Evolutionary conservation across 2,888 invertebrate species (phyloP).

Genomic region (Drosophila longiperda): DNA sequence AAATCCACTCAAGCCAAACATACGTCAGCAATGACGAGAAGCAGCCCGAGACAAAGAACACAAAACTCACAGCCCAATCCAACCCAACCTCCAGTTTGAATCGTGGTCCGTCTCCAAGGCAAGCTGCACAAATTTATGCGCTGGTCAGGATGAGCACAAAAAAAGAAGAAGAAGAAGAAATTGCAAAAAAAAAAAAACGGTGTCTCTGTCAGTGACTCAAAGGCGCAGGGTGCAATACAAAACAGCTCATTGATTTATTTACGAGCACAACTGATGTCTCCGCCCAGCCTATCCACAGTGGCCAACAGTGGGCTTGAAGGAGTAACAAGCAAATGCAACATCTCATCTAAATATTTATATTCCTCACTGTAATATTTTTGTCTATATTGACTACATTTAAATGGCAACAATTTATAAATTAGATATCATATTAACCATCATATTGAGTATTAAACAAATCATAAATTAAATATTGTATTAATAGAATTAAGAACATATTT

Average conservation of each 20-base stretch:
- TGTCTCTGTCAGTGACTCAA: constrained; percentile 36
- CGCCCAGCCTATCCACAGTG: constrained; percentile 18
- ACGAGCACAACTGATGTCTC: constrained; percentile 71
- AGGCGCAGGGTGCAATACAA: constrained; percentile 70
- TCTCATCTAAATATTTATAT: not conserved
- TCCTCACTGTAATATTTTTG: not conserved
- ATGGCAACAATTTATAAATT: not conserved
- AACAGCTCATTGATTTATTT: constrained; percentile 83
- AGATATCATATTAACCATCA: not conserved
- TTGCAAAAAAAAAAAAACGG: constrained; percentile 10
- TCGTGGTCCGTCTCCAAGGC: constrained; percentile 39
- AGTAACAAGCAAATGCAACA: constrained; percentile 6
- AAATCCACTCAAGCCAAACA: constrained; percentile 81
- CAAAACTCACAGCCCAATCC: constrained; percentile 9
- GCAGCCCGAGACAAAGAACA: constrained; percentile 34
- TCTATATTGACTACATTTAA: not conserved
- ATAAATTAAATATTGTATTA: not conserved
- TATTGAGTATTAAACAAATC: not conserved
- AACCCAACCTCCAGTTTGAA: constrained; percentile 14
- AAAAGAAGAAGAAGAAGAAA: constrained; percentile 22
- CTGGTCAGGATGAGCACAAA: constrained; percentile 41
- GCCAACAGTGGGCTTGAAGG: constrained; percentile 44
- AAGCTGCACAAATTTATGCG: constrained; percentile 73
- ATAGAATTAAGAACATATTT: not conserved
- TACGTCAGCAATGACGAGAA: constrained; percentile 75